These are phyloP conservation scores for Lutra lutra DNA, from an alignment of 2,797 vertebrate species.

Conservation along the genomic window DNA sequence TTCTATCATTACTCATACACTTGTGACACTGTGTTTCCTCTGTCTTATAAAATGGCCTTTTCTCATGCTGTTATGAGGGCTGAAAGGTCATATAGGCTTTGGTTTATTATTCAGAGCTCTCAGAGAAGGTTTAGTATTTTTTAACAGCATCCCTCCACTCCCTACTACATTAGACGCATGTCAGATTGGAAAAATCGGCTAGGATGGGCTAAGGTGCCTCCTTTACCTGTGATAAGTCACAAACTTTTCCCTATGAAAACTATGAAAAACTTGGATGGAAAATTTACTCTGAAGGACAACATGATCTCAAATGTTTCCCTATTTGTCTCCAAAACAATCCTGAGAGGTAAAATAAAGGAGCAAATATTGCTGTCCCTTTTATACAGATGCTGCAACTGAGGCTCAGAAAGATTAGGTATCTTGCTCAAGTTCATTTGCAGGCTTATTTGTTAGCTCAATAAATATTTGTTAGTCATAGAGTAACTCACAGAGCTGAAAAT, in stretches of 20 bases:
- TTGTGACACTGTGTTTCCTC: conserved; percentile 59
- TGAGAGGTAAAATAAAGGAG: neutral
- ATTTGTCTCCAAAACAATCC: neutral
- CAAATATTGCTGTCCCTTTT: neutral
- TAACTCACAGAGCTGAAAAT: neutral
- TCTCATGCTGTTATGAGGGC: conserved; percentile 48
- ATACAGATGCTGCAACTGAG: neutral
- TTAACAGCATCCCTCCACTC: neutral
- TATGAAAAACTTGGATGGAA: neutral
- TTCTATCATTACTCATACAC: conserved; percentile 71
- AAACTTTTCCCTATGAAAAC: neutral
- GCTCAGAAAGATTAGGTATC: neutral
- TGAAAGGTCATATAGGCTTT: conserved; percentile 71
- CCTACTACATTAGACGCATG: neutral
- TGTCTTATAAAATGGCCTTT: conserved; percentile 66
- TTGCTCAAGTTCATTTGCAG: neutral
- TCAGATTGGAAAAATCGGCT: neutral
- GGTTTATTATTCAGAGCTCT: conserved; percentile 64
- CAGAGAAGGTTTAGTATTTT: conserved; percentile 61
- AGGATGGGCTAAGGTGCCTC: neutral
- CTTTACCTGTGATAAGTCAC: neutral
- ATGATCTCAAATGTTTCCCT: neutral
- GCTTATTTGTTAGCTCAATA: neutral
- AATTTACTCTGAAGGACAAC: neutral
- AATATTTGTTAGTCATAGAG: neutral